These are phyloP conservation scores for Cheilosia grossa DNA, from an alignment of 2,888 invertebrate genomes.

Conservation along the genomic window DNA sequence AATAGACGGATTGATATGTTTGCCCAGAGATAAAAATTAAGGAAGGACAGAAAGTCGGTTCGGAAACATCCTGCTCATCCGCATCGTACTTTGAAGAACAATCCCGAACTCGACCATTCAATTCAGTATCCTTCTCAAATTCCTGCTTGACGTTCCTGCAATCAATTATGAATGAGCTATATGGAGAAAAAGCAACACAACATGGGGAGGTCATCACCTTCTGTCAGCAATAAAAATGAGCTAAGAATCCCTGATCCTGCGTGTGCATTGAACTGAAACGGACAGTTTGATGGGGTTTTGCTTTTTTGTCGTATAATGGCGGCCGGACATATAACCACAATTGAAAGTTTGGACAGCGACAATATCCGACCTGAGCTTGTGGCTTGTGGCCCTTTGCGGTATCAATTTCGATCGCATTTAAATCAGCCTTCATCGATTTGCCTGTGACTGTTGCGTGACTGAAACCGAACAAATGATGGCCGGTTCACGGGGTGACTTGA, in stretches of 20 bases:
- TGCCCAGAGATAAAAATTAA: conserved; percentile 72
- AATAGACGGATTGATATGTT: conserved; percentile 73
- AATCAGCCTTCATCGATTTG: conserved; percentile 65
- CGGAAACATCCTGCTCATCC: conserved; percentile 16
- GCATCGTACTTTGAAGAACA: conserved; percentile 50
- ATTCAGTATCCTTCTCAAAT: conserved; percentile 72
- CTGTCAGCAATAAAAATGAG: conserved; percentile 72
- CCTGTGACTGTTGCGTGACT: conserved; percentile 19
- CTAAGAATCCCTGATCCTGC: conserved; percentile 39
- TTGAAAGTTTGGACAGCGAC: conserved; percentile 59
- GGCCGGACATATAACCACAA: conserved; percentile 40
- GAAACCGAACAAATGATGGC: conserved; percentile 33
- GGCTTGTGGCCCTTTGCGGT: conserved; percentile 28
- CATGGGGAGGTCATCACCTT: conserved; percentile 62
- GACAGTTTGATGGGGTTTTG: not conserved
- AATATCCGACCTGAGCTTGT: conserved; percentile 34
- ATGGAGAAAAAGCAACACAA: conserved; percentile 51
- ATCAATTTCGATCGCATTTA: conserved; percentile 72
- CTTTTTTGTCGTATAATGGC: conserved; percentile 57
- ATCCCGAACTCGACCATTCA: conserved; percentile 61
- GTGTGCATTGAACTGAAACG: conserved; percentile 42
- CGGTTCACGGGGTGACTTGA: conserved; percentile 20
- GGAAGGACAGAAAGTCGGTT: conserved; percentile 36
- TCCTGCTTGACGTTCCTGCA: conserved; percentile 76
- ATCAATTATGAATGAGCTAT: conserved; percentile 76